phyloP scores from a whole-genome alignment of 2,113 vertebrate genomes.

The Phalacrocorax pelagicus region DNA sequence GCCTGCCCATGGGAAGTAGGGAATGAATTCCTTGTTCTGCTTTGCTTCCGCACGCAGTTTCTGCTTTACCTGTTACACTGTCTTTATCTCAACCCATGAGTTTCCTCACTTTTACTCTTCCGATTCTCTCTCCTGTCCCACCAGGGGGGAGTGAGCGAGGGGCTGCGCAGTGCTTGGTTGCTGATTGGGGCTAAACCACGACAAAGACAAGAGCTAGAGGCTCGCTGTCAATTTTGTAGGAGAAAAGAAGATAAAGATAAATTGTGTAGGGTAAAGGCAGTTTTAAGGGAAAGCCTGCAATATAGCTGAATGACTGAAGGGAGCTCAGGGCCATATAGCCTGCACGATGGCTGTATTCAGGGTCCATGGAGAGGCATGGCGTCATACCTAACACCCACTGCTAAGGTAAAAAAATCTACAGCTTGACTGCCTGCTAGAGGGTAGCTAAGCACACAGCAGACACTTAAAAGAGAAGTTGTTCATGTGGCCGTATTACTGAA shows the following conservation, averaged over 20 bases:
- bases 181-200: no score
- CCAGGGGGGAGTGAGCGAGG: no score
- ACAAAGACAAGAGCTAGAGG: background rate
- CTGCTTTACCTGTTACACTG: no score
- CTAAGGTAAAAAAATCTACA: background rate
- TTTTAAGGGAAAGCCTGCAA: background rate
- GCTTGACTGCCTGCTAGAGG: background rate
- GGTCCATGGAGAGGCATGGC: background rate
- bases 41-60: no score
- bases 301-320: background rate
- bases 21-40: no score
- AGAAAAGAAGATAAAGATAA: background rate
- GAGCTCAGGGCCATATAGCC: background rate
- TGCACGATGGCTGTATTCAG: background rate
- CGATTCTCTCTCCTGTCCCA: no score
- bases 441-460: background rate
- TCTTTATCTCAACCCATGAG: no score
- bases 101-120: no score
- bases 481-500: background rate
- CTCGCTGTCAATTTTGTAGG: background rate
- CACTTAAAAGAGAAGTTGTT: background rate
- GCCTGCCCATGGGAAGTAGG: no score
- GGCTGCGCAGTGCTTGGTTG: no score
- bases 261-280: background rate
- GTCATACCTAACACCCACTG: no score